Base-by-base conservation (phyloP, 2,113 vertebrate genomes). In the Benthochromis sp. region DNA sequence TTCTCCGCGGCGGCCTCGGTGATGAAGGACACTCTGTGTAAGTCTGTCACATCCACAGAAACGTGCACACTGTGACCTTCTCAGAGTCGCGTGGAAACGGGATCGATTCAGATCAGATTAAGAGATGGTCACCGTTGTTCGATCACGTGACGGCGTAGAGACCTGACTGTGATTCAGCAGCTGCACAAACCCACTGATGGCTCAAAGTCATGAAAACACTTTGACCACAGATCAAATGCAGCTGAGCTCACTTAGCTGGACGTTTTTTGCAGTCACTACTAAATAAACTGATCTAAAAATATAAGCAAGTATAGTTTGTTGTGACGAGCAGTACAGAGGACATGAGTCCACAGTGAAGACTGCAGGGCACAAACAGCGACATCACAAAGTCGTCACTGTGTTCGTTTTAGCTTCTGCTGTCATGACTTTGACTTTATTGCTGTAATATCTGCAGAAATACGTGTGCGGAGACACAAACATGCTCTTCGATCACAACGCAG, bases 391-490 rank as follows among this genome's bases (percentile, higher is more conserved):
- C 9, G 16, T 24, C n/a, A 21, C 53, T 19, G 55, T 59, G 17
- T 36, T 36, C 4, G 31, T 66, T 66, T 66, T 4, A 66, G 61
- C 34, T 38, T 66, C 61, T 36, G 61, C 4, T 8, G 17, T 3
- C 61, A n/a, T 2, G 4, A 12, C 63, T 69, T 40, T 61, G 5
- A 31, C 57, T 59, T 61, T 3, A 6, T 1, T 57, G 7, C 14
- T 61, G 19, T 21, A 21, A 53, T 2, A 21, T 53, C 5, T 53
- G 57, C 57, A 19, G 29, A 61, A 17, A 61, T 10, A 57, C 55
- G 31, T 2, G 27, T 17, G 14, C 0, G 16, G 16, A 63, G 57
- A n/a, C 29, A 63, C 59, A 2, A 63, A 36, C 59, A 4, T 11
- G 59, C 29, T n/a, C 52, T n/a, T 53, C 50, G 0, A 1, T 53